Base-by-base conservation (phyloP, 2,888 invertebrate species). In the Agrotis clavis region DNA sequence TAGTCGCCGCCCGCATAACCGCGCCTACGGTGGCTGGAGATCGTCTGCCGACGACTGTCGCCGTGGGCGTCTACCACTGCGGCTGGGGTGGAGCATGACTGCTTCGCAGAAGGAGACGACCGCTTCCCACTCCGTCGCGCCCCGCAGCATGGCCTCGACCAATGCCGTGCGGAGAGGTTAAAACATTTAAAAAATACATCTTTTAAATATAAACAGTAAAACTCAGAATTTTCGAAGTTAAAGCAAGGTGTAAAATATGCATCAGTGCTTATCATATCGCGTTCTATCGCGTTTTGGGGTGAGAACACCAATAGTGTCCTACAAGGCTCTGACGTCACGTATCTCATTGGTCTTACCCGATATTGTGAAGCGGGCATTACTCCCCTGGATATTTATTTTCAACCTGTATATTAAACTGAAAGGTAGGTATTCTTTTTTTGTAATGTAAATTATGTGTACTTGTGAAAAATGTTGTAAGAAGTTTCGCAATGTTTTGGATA, bases 281-380 rank as follows among this genome's bases (percentile, higher is more conserved):
- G 51, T n/a, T n/a, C n/a, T n/a, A n/a, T n/a, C n/a, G n/a, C n/a
- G n/a, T n/a, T n/a, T n/a, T 75, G 59, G 78, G 70, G 74, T 81
- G 68, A 50, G 69, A 85, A 82, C 68, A 76, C 82, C 84, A 85
- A 85, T 81, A 83, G 78, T 77, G 67, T 79, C 67, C 69, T 80
- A 57, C 47, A 53, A 75, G 30, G 74, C 83, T 88, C 79, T 86
- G 87, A 85, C 81, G 84, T 88, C 89, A 87, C 87, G 87, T 84
- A 87, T 84, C 82, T 88, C 86, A 87, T 86, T 76, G 72, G 77
- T 83, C 78, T 84, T 84, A 76, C 74, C 75, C 86, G 72, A 85
- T 88, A 89, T 87, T 87, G 84, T 83, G 62, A 59, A 74, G 65
- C 59, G 60, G 21, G 61, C 16, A 64, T 56, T 75, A 71, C 57